phyloP scores from a whole-genome alignment of 2,113 vertebrate species.

The Podocnemis expansa region DNA sequence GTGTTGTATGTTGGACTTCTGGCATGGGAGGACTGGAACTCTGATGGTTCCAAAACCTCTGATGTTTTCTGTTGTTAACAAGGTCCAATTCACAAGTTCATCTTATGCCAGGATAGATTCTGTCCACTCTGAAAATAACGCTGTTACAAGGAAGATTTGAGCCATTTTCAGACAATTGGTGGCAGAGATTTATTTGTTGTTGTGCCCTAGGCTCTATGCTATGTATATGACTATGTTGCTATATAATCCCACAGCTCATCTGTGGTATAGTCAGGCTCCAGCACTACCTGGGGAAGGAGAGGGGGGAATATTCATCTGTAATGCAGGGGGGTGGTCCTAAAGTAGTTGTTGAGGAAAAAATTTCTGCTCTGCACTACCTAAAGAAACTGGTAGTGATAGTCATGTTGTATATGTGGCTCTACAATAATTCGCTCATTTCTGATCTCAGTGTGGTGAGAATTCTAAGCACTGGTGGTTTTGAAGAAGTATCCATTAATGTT shows the following conservation, averaged over 20 bases:
- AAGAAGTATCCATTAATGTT: not conserved
- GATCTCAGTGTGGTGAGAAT: not conserved
- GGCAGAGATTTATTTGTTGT: not conserved
- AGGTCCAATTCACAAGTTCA: not conserved
- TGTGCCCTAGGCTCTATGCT: not conserved
- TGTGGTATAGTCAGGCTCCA: not conserved
- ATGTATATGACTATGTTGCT: not conserved
- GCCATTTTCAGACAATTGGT: not conserved
- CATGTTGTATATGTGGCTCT: not conserved
- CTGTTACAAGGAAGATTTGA: not conserved
- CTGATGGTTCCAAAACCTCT: constrained; percentile 33
- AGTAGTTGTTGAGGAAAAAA: not conserved
- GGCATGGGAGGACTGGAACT: not conserved
- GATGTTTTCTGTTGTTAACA: not conserved
- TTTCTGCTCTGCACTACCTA: not conserved
- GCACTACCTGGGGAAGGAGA: not conserved
- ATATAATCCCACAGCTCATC: not conserved
- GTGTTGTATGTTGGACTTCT: not conserved
- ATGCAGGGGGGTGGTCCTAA: not conserved
- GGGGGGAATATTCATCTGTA: not conserved
- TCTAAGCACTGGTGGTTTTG: not conserved
- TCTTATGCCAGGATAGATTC: not conserved
- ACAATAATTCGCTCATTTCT: not conserved
- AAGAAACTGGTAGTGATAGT: not conserved
- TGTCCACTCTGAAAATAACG: not conserved